These are phyloP conservation scores for Drosophila trichaetosa DNA, from an alignment of 2,888 invertebrate genomes.

Conservation along the genomic window DNA sequence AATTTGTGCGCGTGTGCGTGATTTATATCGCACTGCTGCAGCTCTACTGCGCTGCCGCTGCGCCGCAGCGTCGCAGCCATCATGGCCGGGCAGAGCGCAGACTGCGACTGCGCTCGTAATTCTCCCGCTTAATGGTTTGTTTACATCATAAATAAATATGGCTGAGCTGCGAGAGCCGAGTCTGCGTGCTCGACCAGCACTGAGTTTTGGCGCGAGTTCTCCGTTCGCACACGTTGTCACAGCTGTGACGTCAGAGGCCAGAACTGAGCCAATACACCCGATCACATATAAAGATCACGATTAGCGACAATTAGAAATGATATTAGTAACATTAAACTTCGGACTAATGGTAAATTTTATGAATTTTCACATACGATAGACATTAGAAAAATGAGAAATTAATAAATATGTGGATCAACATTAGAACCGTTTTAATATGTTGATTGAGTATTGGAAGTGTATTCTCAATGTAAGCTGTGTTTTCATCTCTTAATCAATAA, in stretches of 20 bases:
- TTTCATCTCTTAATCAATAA: neutral
- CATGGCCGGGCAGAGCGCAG: conserved; percentile 64
- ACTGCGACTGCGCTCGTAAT: conserved; percentile 79
- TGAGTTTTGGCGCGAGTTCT: conserved; percentile 59
- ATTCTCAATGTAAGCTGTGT: accelerated
- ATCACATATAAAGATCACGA: conserved; percentile 37
- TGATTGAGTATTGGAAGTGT: neutral
- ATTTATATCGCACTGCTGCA: conserved; percentile 61
- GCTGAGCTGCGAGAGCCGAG: conserved; percentile 68
- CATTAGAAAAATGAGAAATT: neutral
- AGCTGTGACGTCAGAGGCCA: conserved; percentile 44
- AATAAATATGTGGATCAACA: neutral
- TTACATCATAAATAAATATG: conserved; percentile 84
- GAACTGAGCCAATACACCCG: conserved; percentile 10
- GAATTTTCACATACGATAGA: too few species aligned
- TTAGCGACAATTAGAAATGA: conserved; percentile 40
- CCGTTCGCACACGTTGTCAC: conserved; percentile 11
- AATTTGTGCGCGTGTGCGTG: conserved; percentile 66
- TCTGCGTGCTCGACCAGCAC: conserved; percentile 41
- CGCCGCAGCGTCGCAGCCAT: conserved; percentile 62
- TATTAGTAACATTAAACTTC: conserved; percentile 23
- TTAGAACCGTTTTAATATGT: neutral
- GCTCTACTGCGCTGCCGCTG: conserved; percentile 31
- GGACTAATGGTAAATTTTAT: neutral
- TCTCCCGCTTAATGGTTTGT: conserved; percentile 83